phyloP scores from a whole-genome alignment of 2,888 invertebrate species.

The Lymantria dispar region DNA sequence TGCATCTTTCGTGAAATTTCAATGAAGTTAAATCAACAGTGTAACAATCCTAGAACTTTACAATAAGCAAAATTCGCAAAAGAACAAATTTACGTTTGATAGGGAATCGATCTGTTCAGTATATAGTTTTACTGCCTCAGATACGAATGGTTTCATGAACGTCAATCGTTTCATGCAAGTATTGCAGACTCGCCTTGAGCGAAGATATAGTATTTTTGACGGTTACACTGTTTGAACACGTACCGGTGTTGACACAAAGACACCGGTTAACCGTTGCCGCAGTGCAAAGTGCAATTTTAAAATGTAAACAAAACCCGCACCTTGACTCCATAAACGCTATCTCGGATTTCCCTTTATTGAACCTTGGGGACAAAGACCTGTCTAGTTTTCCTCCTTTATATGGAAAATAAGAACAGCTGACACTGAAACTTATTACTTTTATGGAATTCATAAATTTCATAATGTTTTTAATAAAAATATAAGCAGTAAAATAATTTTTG shows the following conservation, averaged over 20 bases:
- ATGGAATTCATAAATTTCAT: not conserved
- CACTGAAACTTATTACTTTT: conserved; percentile 28
- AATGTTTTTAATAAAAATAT: not conserved
- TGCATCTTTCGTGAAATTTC: conserved; percentile 53
- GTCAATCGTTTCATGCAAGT: conserved; percentile 27
- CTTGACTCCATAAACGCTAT: conserved; percentile 72
- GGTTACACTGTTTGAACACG: conserved; percentile 75
- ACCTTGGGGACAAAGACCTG: conserved; percentile 57
- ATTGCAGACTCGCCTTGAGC: conserved; percentile 42
- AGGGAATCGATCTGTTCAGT: conserved; percentile 21
- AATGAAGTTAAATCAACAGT: conserved; percentile 43
- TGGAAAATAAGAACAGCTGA: conserved; percentile 36
- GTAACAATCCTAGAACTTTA: conserved; percentile 1
- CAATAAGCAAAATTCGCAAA: conserved; percentile 13
- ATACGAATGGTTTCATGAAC: conserved; percentile 16
- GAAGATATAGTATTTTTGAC: conserved; percentile 67
- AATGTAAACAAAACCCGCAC: conserved; percentile 78
- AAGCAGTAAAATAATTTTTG: no score
- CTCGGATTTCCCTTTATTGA: conserved; percentile 73
- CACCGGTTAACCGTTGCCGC: conserved; percentile 62
- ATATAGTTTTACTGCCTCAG: conserved; percentile 20
- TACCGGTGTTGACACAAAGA: conserved; percentile 67
- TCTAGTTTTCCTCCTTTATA: conserved; percentile 50
- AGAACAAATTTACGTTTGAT: conserved; percentile 20
- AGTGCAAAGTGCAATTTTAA: conserved; percentile 81